A percentile compares a stretch with the other conserved stretches of the same genome.
These are phyloP conservation scores for Polydrusus tereticollis DNA, from an alignment of 2,888 invertebrate species.

Conservation along the genomic window DNA sequence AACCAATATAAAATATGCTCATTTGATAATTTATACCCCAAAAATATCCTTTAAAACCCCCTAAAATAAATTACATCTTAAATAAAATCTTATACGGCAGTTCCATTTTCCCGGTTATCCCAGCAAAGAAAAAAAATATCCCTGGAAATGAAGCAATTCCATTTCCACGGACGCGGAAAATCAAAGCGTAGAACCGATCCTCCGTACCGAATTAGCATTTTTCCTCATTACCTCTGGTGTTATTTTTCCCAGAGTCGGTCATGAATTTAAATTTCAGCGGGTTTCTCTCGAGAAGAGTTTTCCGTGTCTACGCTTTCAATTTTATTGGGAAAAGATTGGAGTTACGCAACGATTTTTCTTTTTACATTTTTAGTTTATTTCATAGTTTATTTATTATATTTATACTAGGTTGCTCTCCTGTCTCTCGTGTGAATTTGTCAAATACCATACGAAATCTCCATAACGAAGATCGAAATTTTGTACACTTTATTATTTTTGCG, in stretches of 20 bases:
- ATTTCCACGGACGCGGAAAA: conserved; percentile 49
- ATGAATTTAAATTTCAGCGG: conserved; percentile 47
- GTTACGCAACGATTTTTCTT: neutral
- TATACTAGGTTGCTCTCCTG: too few relatives aligned
- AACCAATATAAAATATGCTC: conserved; percentile 1
- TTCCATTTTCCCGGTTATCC: conserved; percentile 43
- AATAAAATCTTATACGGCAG: conserved; percentile 42
- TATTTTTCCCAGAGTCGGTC: conserved; percentile 40
- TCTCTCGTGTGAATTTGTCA: too few relatives aligned
- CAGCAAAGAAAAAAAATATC: conserved; percentile 44
- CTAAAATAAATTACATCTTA: conserved; percentile 29
- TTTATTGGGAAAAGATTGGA: conserved; percentile 1
- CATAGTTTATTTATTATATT: too few relatives aligned
- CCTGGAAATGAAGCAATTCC: conserved; percentile 51
- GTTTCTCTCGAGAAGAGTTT: conserved; percentile 22
- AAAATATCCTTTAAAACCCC: conserved; percentile 28
- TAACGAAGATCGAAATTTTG: too few relatives aligned
- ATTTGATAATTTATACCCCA: conserved; percentile 29
- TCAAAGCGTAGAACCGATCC: conserved; percentile 49
- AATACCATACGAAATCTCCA: too few relatives aligned
- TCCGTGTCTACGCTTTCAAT: neutral
- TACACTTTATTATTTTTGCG: too few relatives aligned
- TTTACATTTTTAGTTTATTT: neutral
- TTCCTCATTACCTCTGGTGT: conserved; percentile 48
- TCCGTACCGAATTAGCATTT: conserved; percentile 48